Evolutionary conservation across 2,113 vertebrate species (phyloP).

Genomic region (Colaptes auratus): DNA sequence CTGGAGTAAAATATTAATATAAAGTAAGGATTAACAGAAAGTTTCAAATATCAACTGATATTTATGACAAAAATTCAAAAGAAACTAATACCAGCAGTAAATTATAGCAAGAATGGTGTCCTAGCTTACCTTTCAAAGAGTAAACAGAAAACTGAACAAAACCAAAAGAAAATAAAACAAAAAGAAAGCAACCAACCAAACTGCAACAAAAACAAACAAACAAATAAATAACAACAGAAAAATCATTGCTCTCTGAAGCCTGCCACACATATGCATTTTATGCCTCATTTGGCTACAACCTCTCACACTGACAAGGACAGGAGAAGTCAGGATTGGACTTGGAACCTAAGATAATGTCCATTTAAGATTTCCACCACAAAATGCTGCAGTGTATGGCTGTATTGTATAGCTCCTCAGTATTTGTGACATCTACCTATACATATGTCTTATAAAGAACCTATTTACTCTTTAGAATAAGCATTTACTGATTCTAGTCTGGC

Average conservation of each 20-base stretch:
- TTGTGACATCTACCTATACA: background rate
- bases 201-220: too few species aligned
- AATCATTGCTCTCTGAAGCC: background rate
- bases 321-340: background rate
- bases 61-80: background rate
- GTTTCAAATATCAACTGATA: background rate
- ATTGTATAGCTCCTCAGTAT: background rate
- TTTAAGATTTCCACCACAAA: background rate
- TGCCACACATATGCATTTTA: background rate
- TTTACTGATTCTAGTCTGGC: background rate
- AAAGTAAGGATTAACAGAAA: background rate
- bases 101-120: background rate
- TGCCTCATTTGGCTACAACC: background rate
- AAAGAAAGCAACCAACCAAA: too few species aligned
- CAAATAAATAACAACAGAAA: too few species aligned
- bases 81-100: background rate
- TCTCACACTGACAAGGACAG: background rate
- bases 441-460: background rate
- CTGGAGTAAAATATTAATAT: background rate
- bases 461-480: slow-evolving; percentile 20
- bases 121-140: background rate
- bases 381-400: too few species aligned
- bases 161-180: too few species aligned
- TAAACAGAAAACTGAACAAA: too few species aligned
- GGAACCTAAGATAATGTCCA: background rate